These are phyloP conservation scores for Sebastes fasciatus DNA, from an alignment of 2,113 vertebrate species.

Conservation along the genomic window DNA sequence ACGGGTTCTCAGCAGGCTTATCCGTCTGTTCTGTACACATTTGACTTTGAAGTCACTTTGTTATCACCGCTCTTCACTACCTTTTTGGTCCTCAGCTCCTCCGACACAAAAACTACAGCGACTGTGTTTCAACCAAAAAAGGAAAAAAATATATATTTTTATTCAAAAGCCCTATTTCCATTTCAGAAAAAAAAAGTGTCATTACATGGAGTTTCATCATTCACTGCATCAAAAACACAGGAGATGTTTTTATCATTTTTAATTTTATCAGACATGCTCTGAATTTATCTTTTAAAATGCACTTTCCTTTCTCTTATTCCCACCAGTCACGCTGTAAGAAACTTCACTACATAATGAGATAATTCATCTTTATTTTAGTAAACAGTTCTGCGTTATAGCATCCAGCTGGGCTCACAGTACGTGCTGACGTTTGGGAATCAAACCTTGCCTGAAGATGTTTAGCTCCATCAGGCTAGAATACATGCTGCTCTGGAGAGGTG, in stretches of 20 bases:
- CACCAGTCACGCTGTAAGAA: neutral
- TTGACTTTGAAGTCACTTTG: neutral
- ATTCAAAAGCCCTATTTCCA: neutral
- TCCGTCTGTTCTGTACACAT: neutral
- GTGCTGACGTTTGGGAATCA: too few relatives aligned
- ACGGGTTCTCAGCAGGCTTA: neutral
- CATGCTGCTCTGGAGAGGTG: too few relatives aligned
- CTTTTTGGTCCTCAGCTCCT: neutral
- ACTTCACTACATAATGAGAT: neutral
- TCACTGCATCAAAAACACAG: neutral
- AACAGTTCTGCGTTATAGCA: neutral
- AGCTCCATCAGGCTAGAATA: too few relatives aligned
- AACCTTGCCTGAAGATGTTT: too few relatives aligned
- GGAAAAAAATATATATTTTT: too few relatives aligned
- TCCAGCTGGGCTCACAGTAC: neutral
- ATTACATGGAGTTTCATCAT: slow-evolving; percentile 45
- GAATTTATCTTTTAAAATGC: neutral
- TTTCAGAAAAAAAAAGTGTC: neutral
- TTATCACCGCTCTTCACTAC: neutral
- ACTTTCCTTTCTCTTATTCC: too few relatives aligned
- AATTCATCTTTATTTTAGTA: neutral
- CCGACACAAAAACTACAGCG: neutral
- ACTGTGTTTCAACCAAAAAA: neutral
- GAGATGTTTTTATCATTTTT: neutral
- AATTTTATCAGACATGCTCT: slow-evolving; percentile 7